Base-by-base conservation (phyloP, 37 sponge, comb jelly and placozoan genomes). In the Oscarella lobularis region DNA sequence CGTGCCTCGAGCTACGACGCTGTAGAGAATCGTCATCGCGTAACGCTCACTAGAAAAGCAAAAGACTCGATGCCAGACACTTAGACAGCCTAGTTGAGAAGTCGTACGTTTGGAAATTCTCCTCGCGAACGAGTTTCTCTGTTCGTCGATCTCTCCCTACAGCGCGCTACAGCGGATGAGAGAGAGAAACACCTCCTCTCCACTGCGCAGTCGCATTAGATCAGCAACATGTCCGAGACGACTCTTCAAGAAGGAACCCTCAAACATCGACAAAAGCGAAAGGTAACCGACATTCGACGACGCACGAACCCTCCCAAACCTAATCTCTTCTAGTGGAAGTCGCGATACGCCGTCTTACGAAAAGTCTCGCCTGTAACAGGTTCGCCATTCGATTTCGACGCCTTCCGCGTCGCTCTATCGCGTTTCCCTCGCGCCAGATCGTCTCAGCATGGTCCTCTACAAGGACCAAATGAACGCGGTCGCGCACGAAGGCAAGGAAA, bases 1-100 rank as follows among this genome's bases (percentile, higher is more conserved):
- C 2, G 82, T 77, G n/a, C 66, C 66, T 35, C 82, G 6, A 3
- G 82, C 82, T 4, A 81, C 82, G 6, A 81, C 76, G 31, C 67
- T 40, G 48, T 77, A 81, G 33, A 74, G 65, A 36, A 81, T 81
- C 29, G 82, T 40, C 82, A 81, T 81, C 60, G 14, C 20, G 60
- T 20, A 48, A 9, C 14, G 60, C 20, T 48, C n/a, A n/a, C n/a
- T n/a, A n/a, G n/a, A n/a, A n/a, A n/a, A n/a, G n/a, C n/a, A n/a
- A n/a, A n/a, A n/a, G n/a, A n/a, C n/a, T n/a, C n/a, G n/a, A n/a
- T n/a, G n/a, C n/a, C n/a, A n/a, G n/a, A n/a, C n/a, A n/a, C n/a
- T n/a, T n/a, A n/a, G n/a, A n/a, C n/a, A n/a, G n/a, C n/a, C n/a
- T n/a, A n/a, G n/a, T n/a, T n/a, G n/a, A n/a, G n/a, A n/a, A n/a